These are phyloP conservation scores for Brachionus angularis DNA, from an alignment of 1,140 invertebrate species.

Conservation along the genomic window DNA sequence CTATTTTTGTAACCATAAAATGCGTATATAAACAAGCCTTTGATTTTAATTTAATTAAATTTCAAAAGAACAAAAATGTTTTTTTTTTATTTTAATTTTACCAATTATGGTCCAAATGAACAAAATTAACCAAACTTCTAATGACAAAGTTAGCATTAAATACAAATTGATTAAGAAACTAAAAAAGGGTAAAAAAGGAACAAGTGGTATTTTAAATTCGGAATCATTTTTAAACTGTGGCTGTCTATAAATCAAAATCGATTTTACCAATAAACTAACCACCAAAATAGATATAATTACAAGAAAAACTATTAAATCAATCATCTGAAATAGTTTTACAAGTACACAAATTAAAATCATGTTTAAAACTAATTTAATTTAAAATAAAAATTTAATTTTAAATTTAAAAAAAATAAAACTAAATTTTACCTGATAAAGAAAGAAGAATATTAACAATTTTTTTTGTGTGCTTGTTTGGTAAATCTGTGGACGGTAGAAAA, in stretches of 20 bases:
- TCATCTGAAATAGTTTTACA: not conserved
- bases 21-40: too few species aligned
- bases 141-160: conserved; percentile 51
- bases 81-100: not conserved
- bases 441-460: conserved; percentile 6
- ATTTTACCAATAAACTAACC: conserved; percentile 47
- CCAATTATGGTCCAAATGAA: conserved; percentile 52
- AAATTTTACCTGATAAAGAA: not conserved
- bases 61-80: too few species aligned
- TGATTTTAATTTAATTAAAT: conserved; percentile 13
- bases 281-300: conserved; percentile 44
- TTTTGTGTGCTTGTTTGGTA: not conserved
- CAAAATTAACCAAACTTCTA: conserved; percentile 53
- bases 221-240: conserved; percentile 50
- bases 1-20: too few species aligned
- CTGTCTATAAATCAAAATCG: conserved; percentile 49
- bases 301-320: not conserved
- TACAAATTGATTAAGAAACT: conserved; percentile 51
- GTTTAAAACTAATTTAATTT: not conserved
- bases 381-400: not conserved
- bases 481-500: not conserved
- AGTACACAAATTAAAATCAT: conserved; percentile 42
- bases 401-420: not conserved
- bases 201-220: conserved; percentile 52
- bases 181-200: conserved; percentile 52